These are phyloP conservation scores for Chironomus riparius DNA, from an alignment of 2,888 invertebrate genomes.

Conservation along the genomic window DNA sequence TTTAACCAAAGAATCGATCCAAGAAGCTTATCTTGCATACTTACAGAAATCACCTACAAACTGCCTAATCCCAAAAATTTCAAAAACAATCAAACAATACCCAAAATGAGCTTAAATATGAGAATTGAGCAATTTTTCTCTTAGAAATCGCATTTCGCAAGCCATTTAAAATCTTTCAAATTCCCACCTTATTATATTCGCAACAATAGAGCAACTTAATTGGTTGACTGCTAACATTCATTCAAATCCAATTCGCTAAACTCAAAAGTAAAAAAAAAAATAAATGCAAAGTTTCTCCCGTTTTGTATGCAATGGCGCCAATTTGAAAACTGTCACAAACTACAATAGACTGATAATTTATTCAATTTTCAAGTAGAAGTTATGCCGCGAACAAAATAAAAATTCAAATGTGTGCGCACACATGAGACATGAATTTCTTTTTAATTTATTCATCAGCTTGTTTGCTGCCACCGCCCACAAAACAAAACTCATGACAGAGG, in stretches of 20 bases:
- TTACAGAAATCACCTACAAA: too few species aligned
- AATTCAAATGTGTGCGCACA: not conserved
- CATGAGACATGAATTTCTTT: not conserved
- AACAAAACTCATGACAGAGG: too few species aligned
- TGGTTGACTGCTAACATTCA: not conserved
- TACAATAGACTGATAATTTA: constrained; percentile 11
- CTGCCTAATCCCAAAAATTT: too few species aligned
- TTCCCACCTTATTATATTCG: not conserved
- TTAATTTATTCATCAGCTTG: constrained; percentile 8
- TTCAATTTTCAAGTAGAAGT: not conserved
- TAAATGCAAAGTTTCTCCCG: not conserved
- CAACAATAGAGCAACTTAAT: not conserved
- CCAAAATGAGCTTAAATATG: too few species aligned
- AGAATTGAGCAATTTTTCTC: too few species aligned
- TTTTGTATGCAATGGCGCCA: constrained; percentile 14
- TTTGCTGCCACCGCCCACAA: constrained; percentile 5
- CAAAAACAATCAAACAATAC: too few species aligned
- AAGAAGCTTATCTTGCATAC: too few species aligned
- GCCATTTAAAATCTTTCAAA: not conserved
- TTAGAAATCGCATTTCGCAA: too few species aligned
- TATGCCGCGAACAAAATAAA: not conserved
- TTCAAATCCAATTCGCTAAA: not conserved
- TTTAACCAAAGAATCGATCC: too few species aligned
- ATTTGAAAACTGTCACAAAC: not conserved
- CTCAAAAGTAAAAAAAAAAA: not conserved